Evolutionary conservation across 2,113 vertebrate species (phyloP).

Genomic region (Bucco capensis): DNA sequence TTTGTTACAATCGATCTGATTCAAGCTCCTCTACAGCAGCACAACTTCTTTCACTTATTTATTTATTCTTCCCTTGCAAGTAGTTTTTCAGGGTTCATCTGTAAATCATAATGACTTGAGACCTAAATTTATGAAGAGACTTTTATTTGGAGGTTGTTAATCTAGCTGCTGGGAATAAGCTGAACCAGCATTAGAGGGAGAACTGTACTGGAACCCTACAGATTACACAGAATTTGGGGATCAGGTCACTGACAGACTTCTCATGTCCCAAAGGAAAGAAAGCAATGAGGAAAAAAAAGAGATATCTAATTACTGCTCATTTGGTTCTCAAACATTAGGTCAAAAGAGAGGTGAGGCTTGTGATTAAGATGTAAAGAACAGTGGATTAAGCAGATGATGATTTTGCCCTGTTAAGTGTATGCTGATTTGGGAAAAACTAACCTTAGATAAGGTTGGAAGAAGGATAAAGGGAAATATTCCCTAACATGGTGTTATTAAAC

Average conservation of each 20-base stretch:
- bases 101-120: not conserved
- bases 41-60: not conserved
- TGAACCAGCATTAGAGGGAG: not conserved
- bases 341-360: not conserved
- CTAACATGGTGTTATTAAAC: not conserved
- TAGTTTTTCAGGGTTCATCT: not conserved
- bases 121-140: not conserved
- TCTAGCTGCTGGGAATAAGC: not conserved
- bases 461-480: not conserved
- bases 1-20: not conserved
- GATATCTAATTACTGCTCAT: not conserved
- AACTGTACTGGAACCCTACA: accelerated
- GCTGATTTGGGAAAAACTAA: not conserved
- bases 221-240: not conserved
- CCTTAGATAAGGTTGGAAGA: not conserved
- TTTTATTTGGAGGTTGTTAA: not conserved
- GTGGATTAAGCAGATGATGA: not conserved
- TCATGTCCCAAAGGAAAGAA: not conserved
- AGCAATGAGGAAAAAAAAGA: not conserved
- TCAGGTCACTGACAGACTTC: not conserved
- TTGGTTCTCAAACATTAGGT: not conserved
- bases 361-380: not conserved
- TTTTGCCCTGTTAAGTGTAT: not conserved
- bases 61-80: not conserved
- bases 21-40: not conserved